These are phyloP conservation scores for Trachops cirrhosus DNA, from an alignment of 2,797 vertebrate species.

Conservation along the genomic window DNA sequence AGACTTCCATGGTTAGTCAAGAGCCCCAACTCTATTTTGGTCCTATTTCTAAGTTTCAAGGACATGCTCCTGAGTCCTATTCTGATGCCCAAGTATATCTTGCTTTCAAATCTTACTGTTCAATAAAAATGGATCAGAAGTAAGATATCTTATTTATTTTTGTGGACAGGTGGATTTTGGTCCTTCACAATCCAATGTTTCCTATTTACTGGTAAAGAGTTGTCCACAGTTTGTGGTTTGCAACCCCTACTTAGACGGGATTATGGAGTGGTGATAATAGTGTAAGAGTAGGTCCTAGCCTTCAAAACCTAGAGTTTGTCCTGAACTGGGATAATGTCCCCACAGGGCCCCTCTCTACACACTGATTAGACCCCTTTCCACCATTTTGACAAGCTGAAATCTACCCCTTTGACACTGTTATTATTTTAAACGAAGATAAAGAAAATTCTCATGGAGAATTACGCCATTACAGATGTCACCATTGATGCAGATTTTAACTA, in stretches of 20 bases:
- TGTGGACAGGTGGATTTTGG: not conserved
- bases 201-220: not conserved
- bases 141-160: not conserved
- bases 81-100: not conserved
- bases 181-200: not conserved
- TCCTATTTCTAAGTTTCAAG: not conserved
- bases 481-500: not conserved
- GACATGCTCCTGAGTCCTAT: not conserved
- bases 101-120: constrained; percentile 13
- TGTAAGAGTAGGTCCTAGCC: not conserved
- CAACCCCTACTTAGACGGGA: not conserved
- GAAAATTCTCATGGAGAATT: not conserved
- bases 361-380: not conserved
- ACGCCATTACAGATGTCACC: not conserved
- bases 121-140: not conserved
- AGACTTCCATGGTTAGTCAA: not conserved
- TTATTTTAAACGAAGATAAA: not conserved
- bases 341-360: not conserved
- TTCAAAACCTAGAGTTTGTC: not conserved
- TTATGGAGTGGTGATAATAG: not conserved
- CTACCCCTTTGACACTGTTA: not conserved
- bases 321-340: not conserved
- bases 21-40: not conserved
- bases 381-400: not conserved
- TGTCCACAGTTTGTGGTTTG: not conserved